Percentiles rank a stretch among this genome's conserved stretches.
phyloP scores from a whole-genome alignment of 2,888 invertebrate species.

The Tiliacea aurago region DNA sequence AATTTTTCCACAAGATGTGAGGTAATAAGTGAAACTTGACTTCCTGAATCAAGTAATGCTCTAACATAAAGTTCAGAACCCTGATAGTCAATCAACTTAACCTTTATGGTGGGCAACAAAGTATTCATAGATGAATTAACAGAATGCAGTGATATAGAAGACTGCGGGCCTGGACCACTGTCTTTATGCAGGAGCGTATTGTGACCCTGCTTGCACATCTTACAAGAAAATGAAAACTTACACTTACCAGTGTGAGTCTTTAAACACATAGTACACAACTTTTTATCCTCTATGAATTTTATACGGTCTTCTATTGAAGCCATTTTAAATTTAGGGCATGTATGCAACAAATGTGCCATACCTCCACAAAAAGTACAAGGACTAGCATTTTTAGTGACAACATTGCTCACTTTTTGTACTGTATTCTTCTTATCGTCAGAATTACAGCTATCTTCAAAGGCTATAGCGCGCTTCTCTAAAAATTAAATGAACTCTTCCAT shows the following conservation, averaged over 20 bases:
- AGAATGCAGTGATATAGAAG: conserved; percentile 6
- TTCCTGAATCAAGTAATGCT: background rate
- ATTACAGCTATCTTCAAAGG: background rate
- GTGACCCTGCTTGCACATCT: conserved; percentile 1
- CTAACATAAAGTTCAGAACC: conserved; percentile 1
- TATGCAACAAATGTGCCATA: background rate
- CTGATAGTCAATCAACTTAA: background rate
- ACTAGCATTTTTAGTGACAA: conserved; percentile 3
- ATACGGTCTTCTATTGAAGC: conserved; percentile 9
- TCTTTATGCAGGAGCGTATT: conserved; percentile 10
- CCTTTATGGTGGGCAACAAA: background rate
- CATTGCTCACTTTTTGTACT: conserved; percentile 4
- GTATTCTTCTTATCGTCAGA: background rate
- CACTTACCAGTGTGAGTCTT: conserved; percentile 3
- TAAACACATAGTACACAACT: conserved; percentile 6
- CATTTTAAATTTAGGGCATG: background rate
- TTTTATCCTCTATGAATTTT: conserved; percentile 6
- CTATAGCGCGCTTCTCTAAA: conserved; percentile 8
- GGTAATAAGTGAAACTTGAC: background rate
- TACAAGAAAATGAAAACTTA: conserved; percentile 11
- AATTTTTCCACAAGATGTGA: conserved; percentile 5
- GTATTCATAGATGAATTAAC: background rate
- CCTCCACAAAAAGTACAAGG: background rate
- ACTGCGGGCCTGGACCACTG: background rate
- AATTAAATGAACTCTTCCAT: conserved; percentile 4